These are phyloP conservation scores for Oscheius sp. DNA, from an alignment of 2,888 invertebrate species.

Conservation along the genomic window DNA sequence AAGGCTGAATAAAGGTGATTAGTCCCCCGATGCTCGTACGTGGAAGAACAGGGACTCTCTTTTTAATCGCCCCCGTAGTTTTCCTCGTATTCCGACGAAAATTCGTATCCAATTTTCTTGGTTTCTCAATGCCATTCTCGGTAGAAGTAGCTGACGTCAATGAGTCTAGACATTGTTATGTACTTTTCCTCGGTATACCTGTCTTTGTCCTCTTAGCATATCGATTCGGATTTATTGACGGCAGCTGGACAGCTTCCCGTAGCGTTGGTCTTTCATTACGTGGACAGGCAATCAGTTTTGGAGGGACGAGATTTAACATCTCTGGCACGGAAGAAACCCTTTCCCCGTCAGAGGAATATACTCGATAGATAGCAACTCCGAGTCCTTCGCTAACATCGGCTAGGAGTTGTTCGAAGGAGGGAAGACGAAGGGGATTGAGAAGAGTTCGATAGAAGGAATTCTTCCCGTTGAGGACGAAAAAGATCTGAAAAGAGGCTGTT, in stretches of 20 bases:
- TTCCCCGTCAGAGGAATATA: conserved; percentile 61
- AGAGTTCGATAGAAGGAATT: conserved; percentile 57
- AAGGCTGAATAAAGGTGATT: not conserved
- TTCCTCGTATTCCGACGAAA: conserved; percentile 32
- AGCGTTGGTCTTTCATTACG: conserved; percentile 56
- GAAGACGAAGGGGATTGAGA: conserved; percentile 58
- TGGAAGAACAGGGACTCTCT: not conserved
- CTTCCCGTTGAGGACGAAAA: conserved; percentile 64
- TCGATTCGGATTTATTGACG: conserved; percentile 40
- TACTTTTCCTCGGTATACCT: not conserved
- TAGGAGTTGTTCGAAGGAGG: conserved; percentile 58
- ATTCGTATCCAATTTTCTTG: conserved; percentile 13
- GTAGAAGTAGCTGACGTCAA: conserved; percentile 9
- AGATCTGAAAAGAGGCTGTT: conserved; percentile 45
- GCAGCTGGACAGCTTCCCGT: conserved; percentile 34
- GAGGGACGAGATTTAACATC: conserved; percentile 48
- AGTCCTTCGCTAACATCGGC: conserved; percentile 60
- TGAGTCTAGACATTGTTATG: not conserved
- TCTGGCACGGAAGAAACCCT: conserved; percentile 51
- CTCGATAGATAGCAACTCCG: conserved; percentile 55
- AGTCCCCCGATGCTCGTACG: not conserved
- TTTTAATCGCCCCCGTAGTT: conserved; percentile 34
- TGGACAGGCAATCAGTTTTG: conserved; percentile 61
- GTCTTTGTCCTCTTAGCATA: conserved; percentile 36
- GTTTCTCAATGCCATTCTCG: conserved; percentile 36